Conservation (phyloP, 2,888 invertebrate species). For the Sthenelais limicola region DNA sequence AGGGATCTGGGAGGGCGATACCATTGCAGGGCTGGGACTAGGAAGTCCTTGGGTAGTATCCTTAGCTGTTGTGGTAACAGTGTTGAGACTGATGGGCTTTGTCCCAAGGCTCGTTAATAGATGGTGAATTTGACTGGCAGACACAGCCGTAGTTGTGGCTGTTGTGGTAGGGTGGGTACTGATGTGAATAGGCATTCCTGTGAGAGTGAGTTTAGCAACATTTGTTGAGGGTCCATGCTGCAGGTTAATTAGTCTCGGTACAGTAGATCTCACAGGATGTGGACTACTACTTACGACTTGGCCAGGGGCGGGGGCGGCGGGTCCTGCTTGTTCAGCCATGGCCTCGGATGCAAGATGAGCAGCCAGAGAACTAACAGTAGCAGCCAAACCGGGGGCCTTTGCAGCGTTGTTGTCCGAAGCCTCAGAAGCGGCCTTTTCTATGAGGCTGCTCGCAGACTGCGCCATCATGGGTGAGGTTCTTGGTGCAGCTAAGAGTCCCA, state of each 20-base stretch:
- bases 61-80: not conserved
- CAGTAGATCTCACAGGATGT: not conserved
- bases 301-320: not conserved
- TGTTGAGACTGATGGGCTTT: not conserved
- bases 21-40: not conserved
- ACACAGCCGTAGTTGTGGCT: not conserved
- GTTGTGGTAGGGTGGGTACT: constrained; percentile 13
- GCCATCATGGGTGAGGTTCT: not conserved
- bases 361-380: constrained; percentile 16
- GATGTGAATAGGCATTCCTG: constrained; percentile 21
- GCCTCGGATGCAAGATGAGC: constrained; percentile 15
- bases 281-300: not conserved
- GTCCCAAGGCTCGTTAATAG: not conserved
- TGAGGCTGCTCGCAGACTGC: not conserved
- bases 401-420: constrained; percentile 12
- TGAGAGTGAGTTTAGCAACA: constrained; percentile 18
- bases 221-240: not conserved
- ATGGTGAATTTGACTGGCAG: constrained; percentile 31
- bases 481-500: constrained; percentile 15
- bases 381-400: constrained; percentile 17
- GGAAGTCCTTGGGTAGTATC: not conserved
- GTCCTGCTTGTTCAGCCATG: not conserved
- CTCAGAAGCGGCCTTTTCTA: constrained; percentile 14
- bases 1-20: not conserved
- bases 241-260: not conserved